Evolutionary conservation across 1,140 invertebrate genomes (phyloP), one percentile per base, ranked within the genome.

Genomic region (Aphidius ervi): DNA sequence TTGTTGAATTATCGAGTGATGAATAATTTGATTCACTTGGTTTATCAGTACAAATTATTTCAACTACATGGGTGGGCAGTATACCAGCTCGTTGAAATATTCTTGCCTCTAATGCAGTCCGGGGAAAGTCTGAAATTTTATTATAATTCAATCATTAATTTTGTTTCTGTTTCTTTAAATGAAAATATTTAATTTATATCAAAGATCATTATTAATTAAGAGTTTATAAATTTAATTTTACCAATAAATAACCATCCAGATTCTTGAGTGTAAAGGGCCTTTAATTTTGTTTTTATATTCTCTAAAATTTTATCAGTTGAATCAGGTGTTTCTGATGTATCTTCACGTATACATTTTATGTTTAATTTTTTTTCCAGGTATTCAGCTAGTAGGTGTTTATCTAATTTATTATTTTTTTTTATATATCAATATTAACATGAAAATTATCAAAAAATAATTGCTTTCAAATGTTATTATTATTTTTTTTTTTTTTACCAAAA

Each of bases 1-100:
- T 31, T 31, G 23, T 31, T 6, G 48, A 54, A 42, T 16, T 42
- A 46, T 53, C 53, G 10, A 41, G 57, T 49, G 31, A 43, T 55
- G 23, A 50, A 37, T 60, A 56, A 58, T 31, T 9, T 20, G 41
- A 46, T 41, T 50, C 48, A 46, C 57, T 59, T 48, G 50, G 69
- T 54, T 68, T 61, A 64, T 72, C 73, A 9, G 72, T 70, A 9
- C 67, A 55, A 49, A 78, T 69, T 10, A 84, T 68, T 54, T 82
- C 75, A 42, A 84, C 67, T 5, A 81, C 79, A 46, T 83, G 82
- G 5, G 81, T 81, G 5, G 82, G 82, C 56, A 81, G 65, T 46
- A 84, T 74, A 6, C 82, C 82, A 40, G 63, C 46, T 47, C 70
- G 69, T 56, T 81, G 72, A 10, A 83, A 62, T 37, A 67, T 64